Conservation (phyloP, 30 jellyfish, hydroid and myxozoan genomes). For the Turritopsis rubra region DNA sequence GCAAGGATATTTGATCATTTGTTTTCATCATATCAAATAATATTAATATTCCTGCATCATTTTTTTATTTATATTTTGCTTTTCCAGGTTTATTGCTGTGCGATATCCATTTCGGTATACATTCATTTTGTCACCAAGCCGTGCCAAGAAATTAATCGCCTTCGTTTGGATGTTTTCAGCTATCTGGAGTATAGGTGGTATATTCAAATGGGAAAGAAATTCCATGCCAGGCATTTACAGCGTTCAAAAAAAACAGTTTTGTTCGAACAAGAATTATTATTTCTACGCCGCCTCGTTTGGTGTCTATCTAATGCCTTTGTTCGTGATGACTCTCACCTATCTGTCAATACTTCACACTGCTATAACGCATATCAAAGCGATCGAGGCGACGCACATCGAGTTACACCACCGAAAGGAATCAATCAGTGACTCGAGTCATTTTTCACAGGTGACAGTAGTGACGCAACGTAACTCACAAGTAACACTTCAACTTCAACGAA, state of each 20-base stretch:
- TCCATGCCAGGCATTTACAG: not conserved
- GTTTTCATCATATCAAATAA: too few relatives aligned
- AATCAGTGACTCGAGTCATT: not conserved
- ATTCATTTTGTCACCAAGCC: conserved; percentile 34
- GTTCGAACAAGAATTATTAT: conserved; percentile 43
- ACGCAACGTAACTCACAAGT: conserved; percentile 8
- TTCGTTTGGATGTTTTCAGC: conserved; percentile 61
- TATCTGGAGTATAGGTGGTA: conserved; percentile 37
- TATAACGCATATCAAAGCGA: conserved; percentile 68
- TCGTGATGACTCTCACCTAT: conserved; percentile 59
- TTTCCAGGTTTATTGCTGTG: conserved; percentile 59
- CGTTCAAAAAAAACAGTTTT: conserved; percentile 15
- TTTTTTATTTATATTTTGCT: too few relatives aligned
- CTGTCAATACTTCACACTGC: conserved; percentile 65
- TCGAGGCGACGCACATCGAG: conserved; percentile 67
- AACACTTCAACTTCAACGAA: not conserved
- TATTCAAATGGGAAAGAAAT: conserved; percentile 11
- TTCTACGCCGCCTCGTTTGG: conserved; percentile 65
- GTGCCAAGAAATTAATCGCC: conserved; percentile 39
- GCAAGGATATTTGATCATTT: too few relatives aligned
- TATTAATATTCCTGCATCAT: too few relatives aligned
- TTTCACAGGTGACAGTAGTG: conserved; percentile 4
- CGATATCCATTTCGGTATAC: conserved; percentile 63
- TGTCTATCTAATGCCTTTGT: conserved; percentile 60
- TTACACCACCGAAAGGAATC: conserved; percentile 3